Percentiles rank a stretch among this genome's conserved stretches.
These are phyloP conservation scores for Cherax destructor DNA, from an alignment of 1,140 invertebrate species.

Conservation along the genomic window DNA sequence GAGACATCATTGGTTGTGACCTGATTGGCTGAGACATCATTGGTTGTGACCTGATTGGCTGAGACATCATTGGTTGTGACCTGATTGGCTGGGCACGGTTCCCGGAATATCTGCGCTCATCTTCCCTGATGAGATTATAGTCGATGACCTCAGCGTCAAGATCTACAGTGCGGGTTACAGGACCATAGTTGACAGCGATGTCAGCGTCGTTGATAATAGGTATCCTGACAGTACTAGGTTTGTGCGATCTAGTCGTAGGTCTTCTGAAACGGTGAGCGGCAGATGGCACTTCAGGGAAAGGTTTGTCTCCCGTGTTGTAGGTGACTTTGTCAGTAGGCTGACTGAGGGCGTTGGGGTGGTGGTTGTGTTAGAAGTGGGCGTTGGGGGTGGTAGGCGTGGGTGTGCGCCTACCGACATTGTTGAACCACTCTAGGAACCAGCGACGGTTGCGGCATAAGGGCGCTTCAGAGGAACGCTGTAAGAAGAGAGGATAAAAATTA, in stretches of 20 bases:
- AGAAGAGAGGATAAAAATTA: not conserved
- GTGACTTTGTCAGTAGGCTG: not conserved
- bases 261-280: too few species aligned
- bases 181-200: conserved; percentile 4
- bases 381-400: not conserved
- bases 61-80: not conserved
- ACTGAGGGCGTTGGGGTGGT: not conserved
- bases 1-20: not conserved
- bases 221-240: not conserved
- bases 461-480: not conserved
- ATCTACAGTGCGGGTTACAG: not conserved
- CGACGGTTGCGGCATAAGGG: not conserved
- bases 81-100: not conserved
- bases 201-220: not conserved
- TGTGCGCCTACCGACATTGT: not conserved
- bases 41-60: not conserved
- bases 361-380: not conserved
- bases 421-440: not conserved
- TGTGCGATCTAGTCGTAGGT: not conserved
- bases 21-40: not conserved
- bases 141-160: not conserved
- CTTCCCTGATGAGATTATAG: not conserved
- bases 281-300: not conserved
- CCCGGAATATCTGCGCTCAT: not conserved
- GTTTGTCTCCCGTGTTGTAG: not conserved